These are phyloP conservation scores for Falco concolor DNA, from an alignment of 2,797 vertebrate genomes.

Conservation along the genomic window DNA sequence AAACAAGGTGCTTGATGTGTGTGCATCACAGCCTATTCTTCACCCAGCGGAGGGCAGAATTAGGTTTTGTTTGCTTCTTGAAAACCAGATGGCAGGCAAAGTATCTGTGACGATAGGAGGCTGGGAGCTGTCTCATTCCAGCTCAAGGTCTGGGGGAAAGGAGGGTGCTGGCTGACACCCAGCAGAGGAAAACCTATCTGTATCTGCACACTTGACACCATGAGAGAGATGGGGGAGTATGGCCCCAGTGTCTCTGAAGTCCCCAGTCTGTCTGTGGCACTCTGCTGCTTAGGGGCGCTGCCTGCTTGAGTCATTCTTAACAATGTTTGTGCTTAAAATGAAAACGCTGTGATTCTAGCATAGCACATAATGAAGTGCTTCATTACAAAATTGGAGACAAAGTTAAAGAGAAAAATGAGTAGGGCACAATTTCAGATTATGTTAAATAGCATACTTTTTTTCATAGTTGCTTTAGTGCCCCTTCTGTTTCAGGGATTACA, in stretches of 20 bases:
- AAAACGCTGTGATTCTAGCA: background rate
- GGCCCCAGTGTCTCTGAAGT: background rate
- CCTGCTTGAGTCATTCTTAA: background rate
- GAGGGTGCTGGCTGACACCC: background rate
- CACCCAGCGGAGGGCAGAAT: background rate
- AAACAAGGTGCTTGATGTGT: background rate
- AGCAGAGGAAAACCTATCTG: background rate
- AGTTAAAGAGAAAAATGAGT: background rate
- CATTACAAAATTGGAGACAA: background rate
- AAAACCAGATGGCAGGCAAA: background rate
- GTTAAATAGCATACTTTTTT: background rate
- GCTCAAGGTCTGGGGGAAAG: background rate
- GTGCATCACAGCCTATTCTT: background rate
- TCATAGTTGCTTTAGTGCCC: background rate
- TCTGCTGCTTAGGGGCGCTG: background rate
- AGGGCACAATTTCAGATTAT: background rate
- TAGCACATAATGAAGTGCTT: background rate
- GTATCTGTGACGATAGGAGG: background rate
- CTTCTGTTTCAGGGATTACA: background rate
- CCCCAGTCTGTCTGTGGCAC: background rate
- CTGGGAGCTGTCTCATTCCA: background rate
- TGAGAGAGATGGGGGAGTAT: background rate
- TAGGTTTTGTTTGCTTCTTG: background rate
- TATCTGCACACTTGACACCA: background rate
- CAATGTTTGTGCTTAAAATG: background rate